These are phyloP conservation scores for Scaptomyza tumidula DNA, from an alignment of 2,888 invertebrate genomes.

Conservation along the genomic window DNA sequence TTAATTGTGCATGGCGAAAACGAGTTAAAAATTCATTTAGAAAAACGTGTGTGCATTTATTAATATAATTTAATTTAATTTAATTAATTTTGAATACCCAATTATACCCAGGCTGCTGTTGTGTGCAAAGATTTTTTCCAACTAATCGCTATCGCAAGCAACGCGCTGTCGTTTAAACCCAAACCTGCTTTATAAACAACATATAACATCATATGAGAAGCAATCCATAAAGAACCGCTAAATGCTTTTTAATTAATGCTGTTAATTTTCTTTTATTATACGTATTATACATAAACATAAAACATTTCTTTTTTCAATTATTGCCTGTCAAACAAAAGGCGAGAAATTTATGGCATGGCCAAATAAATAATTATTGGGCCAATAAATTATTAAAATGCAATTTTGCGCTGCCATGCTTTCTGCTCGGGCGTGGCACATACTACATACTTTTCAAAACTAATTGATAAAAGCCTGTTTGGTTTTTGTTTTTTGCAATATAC, in stretches of 20 bases:
- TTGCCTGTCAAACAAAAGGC: slow-evolving; percentile 62
- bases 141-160: slow-evolving; percentile 57
- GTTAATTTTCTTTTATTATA: slow-evolving; percentile 43
- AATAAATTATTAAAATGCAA: slow-evolving; percentile 58
- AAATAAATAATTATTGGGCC: slow-evolving; percentile 59
- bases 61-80: slow-evolving; percentile 39
- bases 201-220: slow-evolving; percentile 33
- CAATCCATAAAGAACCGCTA: slow-evolving; percentile 51
- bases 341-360: slow-evolving; percentile 55
- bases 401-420: slow-evolving; percentile 25
- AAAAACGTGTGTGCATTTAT: slow-evolving; percentile 6
- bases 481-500: slow-evolving; percentile 39
- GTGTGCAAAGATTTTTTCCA: slow-evolving; percentile 80
- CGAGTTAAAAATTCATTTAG: slow-evolving; percentile 14
- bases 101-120: slow-evolving; percentile 72
- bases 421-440: slow-evolving; percentile 24
- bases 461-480: slow-evolving; percentile 40
- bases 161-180: slow-evolving; percentile 48
- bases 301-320: slow-evolving; percentile 32
- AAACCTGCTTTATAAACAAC: slow-evolving; percentile 55
- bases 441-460: slow-evolving; percentile 32
- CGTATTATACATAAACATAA: slow-evolving; percentile 15
- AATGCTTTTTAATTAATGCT: slow-evolving; percentile 71
- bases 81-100: slow-evolving; percentile 45
- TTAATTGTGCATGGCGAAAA: slow-evolving; percentile 14